A percentile compares a stretch with the other conserved stretches of the same genome.
phyloP scores from a whole-genome alignment of 1,140 invertebrate species.

The Lethrus apterus region DNA sequence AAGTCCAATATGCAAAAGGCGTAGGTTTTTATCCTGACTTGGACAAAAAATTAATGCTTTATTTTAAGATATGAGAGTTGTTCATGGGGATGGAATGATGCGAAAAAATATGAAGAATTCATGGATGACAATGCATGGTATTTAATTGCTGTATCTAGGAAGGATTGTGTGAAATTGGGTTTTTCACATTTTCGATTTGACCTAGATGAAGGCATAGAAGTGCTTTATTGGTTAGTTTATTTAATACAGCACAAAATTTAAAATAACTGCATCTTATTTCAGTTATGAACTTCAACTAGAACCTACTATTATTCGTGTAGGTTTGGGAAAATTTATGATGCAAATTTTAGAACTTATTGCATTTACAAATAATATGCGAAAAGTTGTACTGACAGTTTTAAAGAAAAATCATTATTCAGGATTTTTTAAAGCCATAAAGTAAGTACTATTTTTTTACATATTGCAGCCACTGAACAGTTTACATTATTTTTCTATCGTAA shows the following conservation, averaged over 20 bases:
- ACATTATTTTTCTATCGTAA: too few species aligned
- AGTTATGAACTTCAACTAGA: conserved; percentile 83
- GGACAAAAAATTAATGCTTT: too few species aligned
- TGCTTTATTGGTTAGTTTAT: conserved; percentile 64
- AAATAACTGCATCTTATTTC: conserved; percentile 26
- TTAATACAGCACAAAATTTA: too few species aligned
- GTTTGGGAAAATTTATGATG: conserved; percentile 76
- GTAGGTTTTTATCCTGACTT: conserved; percentile 37
- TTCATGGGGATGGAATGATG: conserved; percentile 67
- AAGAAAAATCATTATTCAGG: conserved; percentile 63
- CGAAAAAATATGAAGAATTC: conserved; percentile 63
- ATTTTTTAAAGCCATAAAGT: conserved; percentile 69
- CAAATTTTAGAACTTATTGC: conserved; percentile 69
- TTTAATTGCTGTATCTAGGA: conserved; percentile 51
- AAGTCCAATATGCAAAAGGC: conserved; percentile 54
- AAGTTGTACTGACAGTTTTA: conserved; percentile 75
- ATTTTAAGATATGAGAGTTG: conserved; percentile 58
- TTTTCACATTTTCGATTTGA: conserved; percentile 72
- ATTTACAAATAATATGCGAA: conserved; percentile 61
- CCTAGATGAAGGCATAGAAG: conserved; percentile 65
- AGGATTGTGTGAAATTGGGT: conserved; percentile 44
- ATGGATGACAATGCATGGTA: conserved; percentile 64
- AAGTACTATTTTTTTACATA: conserved; percentile 31
- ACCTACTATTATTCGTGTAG: conserved; percentile 54
- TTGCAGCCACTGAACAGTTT: not conserved